Base-by-base conservation (phyloP, 2,888 invertebrate genomes). In the Synanthedon formicaeformis region DNA sequence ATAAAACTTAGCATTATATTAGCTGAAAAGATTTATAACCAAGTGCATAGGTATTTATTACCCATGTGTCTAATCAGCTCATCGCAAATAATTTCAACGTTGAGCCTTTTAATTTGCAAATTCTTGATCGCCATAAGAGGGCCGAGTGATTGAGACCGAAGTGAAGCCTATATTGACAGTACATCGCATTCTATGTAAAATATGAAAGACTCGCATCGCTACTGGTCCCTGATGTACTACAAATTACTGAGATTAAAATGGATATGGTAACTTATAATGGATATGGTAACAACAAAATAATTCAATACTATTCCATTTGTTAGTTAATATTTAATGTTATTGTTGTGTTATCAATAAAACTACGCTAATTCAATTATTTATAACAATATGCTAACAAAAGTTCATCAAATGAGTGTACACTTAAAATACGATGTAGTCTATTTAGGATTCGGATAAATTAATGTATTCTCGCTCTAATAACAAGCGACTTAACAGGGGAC, bases 121-220 rank as follows among this genome's bases (percentile, higher is more conserved):
- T 74, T 71, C 64, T n/a, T 68, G 71, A 70, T 71, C 73, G 72
- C 75, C 73, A 74, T 67, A 64, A 67, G 67, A 61, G 59, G 60
- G 60, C 64, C 75, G 83, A 84, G 80, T 85, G 86, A 86, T 85
- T 81, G 82, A 80, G 80, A 71, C 73, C 68, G 76, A 75, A 73
- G 66, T 67, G 67, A 68, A 65, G 64, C 62, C 61, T 58, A 71
- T 75, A 81, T 78, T 77, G 83, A 80, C 82, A 77, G 77, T 65
- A 70, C 74, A 59, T 66, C 64, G 78, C 80, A 84, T 87, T 86
- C 83, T 86, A 86, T 87, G 86, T 84, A 81, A 86, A 86, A 85
- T 85, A 84, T 84, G 83, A 84, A 81, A 74, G 77, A 70, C 71
- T 70, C 67, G 69, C 58, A 52, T 58, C 58, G 65, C 74, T 73